phyloP scores from a whole-genome alignment of 2,797 vertebrate genomes.

The Gastrophryne carolinensis region DNA sequence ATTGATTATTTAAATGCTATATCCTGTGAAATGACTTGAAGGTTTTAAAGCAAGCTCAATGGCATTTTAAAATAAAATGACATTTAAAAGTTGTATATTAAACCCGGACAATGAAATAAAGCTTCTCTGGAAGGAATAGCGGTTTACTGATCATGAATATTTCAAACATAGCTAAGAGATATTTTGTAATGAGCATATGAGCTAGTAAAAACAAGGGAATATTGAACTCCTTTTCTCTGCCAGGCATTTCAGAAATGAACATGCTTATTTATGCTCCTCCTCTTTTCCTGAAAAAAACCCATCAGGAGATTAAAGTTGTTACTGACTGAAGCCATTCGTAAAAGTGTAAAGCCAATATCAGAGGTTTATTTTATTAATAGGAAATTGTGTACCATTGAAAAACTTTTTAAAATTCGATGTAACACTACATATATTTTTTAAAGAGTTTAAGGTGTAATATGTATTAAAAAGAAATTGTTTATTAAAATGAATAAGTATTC shows the following conservation, averaged over 20 bases:
- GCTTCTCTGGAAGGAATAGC: conserved; percentile 34
- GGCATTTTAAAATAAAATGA: conserved; percentile 52
- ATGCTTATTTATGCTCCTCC: neutral
- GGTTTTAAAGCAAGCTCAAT: conserved; percentile 48
- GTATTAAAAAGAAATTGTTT: too few species aligned
- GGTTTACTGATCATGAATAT: conserved; percentile 51
- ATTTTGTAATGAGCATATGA: conserved; percentile 46
- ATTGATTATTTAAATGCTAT: conserved; percentile 53
- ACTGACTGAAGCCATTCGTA: neutral
- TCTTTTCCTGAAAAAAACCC: neutral
- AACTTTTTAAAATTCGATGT: too few species aligned
- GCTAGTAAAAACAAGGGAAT: conserved; percentile 9
- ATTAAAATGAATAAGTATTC: too few species aligned
- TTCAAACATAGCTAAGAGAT: conserved; percentile 45
- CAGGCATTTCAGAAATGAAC: neutral
- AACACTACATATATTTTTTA: too few species aligned
- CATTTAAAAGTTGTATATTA: conserved; percentile 52
- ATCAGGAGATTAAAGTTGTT: neutral
- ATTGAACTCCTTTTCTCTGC: conserved; percentile 14
- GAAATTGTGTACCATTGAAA: neutral
- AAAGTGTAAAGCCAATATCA: too few species aligned
- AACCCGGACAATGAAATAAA: conserved; percentile 41
- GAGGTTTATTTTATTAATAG: neutral
- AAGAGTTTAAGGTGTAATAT: too few species aligned
- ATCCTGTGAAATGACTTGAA: conserved; percentile 43